phyloP scores from a whole-genome alignment of 2,888 invertebrate species.

The Troides helena region DNA sequence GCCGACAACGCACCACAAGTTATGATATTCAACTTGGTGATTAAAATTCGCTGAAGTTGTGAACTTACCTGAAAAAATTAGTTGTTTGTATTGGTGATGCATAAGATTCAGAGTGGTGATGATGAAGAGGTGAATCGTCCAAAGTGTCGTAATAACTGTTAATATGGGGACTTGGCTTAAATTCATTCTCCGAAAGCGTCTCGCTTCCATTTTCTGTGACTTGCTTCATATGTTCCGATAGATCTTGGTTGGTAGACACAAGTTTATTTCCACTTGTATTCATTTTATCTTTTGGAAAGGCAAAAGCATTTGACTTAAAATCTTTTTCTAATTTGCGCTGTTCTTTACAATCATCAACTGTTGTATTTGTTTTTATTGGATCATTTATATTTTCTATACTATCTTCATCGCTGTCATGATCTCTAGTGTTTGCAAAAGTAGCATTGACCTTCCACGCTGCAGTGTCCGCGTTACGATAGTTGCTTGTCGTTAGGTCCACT shows the following conservation, averaged over 20 bases:
- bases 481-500: conserved; percentile 32
- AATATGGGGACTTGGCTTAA: conserved; percentile 77
- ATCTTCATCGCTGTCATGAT: conserved; percentile 4
- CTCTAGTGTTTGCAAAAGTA: conserved; percentile 44
- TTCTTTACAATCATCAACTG: conserved; percentile 34
- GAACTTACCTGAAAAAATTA: conserved; percentile 28
- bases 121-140: conserved; percentile 39
- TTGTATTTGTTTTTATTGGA: not conserved
- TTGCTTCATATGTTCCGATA: not conserved
- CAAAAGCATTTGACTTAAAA: not conserved
- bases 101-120: conserved; percentile 37
- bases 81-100: conserved; percentile 46
- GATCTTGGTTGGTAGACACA: not conserved
- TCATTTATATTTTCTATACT: conserved; percentile 37
- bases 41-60: not conserved
- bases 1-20: too few species aligned
- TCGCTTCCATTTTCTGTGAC: conserved; percentile 33
- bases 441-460: conserved; percentile 60
- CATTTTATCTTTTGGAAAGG: conserved; percentile 1
- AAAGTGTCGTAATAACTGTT: conserved; percentile 67
- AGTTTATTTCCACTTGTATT: not conserved
- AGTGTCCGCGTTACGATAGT: conserved; percentile 30
- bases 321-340: conserved; percentile 34
- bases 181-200: conserved; percentile 45
- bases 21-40: not conserved